These are phyloP conservation scores for Whitmania pigra DNA, from an alignment of 1,140 invertebrate species.

Conservation along the genomic window DNA sequence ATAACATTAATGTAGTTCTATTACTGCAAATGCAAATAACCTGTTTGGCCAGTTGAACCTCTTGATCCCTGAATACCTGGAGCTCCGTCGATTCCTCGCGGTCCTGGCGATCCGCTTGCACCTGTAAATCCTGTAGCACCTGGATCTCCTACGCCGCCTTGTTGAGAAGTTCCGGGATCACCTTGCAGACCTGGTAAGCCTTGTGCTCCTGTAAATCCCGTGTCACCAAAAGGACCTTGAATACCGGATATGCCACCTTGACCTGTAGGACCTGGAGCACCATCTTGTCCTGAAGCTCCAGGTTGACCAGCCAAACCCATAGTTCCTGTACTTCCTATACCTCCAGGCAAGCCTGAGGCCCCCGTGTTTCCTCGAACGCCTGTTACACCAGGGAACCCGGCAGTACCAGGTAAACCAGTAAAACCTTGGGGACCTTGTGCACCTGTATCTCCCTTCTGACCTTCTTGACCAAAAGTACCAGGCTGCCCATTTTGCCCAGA, in stretches of 20 bases:
- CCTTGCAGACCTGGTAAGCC: slow-evolving; percentile 6
- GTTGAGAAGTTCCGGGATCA: slow-evolving; percentile 4
- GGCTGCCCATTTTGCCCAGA: slow-evolving; percentile 7
- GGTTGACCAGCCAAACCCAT: slow-evolving; percentile 13
- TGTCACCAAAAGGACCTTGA: slow-evolving; percentile 15
- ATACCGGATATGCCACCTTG: slow-evolving; percentile 6
- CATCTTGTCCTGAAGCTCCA: slow-evolving; percentile 14
- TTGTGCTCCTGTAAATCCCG: neutral
- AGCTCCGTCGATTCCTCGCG: neutral
- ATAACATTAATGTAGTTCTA: too few relatives aligned
- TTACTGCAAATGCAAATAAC: slow-evolving; percentile 12
- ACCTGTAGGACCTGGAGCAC: slow-evolving; percentile 20
- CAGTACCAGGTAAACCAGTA: slow-evolving; percentile 2
- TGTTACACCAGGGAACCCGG: slow-evolving; percentile 9
- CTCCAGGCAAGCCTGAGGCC: slow-evolving; percentile 15
- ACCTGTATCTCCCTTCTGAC: slow-evolving; percentile 11
- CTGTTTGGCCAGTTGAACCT: slow-evolving; percentile 15
- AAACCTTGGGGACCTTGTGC: slow-evolving; percentile 7
- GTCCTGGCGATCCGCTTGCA: neutral
- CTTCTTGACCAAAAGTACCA: slow-evolving; percentile 13
- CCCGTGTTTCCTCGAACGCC: slow-evolving; percentile 15
- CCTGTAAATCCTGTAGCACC: slow-evolving; percentile 13
- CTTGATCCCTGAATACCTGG: slow-evolving; percentile 5
- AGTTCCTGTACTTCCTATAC: slow-evolving; percentile 13
- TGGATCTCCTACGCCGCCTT: slow-evolving; percentile 16